Base-by-base conservation (phyloP, 2,888 invertebrate species). In the Yponomeuta cagnagella region DNA sequence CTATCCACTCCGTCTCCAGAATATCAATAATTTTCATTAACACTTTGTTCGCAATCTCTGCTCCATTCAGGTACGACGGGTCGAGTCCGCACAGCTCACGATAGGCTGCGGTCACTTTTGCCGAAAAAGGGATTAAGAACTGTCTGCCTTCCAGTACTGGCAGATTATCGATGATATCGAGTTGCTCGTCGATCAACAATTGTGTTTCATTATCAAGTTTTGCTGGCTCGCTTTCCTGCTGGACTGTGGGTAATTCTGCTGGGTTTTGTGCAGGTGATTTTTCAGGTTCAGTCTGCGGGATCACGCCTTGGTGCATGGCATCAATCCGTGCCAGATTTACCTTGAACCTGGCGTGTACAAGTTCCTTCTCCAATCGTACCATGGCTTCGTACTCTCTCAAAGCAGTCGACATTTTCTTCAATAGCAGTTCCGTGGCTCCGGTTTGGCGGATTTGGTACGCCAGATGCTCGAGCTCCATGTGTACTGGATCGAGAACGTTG, bases 321-420 rank as follows among this genome's bases (percentile, higher is more conserved):
- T 67, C 67, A 12, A 37, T 67, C 12, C 15, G 6, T 10, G 43
- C 68, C 10, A 68, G 23, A 1, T 68, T 23, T 23, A 52, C 31
- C 30, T 68, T 31, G 2, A 68, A 23, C 23, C 15, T 30, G 30
- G 68, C 52, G 30, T 31, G 31, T 10, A 58, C 30, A 5, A 48
- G 52, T 3, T 30, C 10, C 12, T 68, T 68, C 12, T 68, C 15
- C 10, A 68, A n/a, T 15, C n/a, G 48, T n/a, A 48, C 58, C 1
- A 68, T 23, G 30, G 48, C 68, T 52, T 68, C 68, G 30, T 48
- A n/a, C 2, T 52, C 68, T 52, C 48, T 48, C 2, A 68, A 52
- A 2, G n/a, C 48, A 9, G 31, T n/a, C 15, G 52, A 9, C 23
- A 52, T 68, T 23, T 23, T 52, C 52, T 68, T 68, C 0, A 48